Percentiles rank a stretch among this genome's conserved stretches.
Evolutionary conservation across 2,113 vertebrate species (phyloP).

Genomic region (Dromaius novaehollandiae): DNA sequence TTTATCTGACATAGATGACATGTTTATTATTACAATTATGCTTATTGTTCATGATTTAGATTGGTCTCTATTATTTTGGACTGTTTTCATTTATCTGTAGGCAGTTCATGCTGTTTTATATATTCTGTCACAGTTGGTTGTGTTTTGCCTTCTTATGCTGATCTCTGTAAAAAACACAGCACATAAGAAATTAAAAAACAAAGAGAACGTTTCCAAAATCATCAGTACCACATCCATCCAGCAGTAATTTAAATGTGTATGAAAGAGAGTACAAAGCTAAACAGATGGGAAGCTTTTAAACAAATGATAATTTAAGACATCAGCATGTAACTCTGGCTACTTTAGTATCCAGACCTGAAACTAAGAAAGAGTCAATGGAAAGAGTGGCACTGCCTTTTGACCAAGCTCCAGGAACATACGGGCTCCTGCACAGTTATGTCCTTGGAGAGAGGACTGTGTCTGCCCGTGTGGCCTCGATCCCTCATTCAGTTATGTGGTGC

Average conservation of each 20-base stretch:
- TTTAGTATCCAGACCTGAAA: not conserved
- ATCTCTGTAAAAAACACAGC: slow-evolving; percentile 21
- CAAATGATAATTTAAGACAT: slow-evolving; percentile 8
- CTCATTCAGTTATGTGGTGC: not conserved
- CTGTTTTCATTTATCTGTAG: slow-evolving; percentile 50
- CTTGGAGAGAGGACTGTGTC: not conserved
- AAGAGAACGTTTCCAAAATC: slow-evolving; percentile 19
- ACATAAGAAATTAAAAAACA: slow-evolving; percentile 24
- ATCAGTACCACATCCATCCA: not conserved
- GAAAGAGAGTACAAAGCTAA: slow-evolving; percentile 19
- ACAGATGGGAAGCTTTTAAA: slow-evolving; percentile 44
- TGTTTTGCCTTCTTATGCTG: slow-evolving; percentile 58
- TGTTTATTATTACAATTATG: slow-evolving; percentile 57
- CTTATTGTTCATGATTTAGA: slow-evolving; percentile 53
- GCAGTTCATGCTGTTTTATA: slow-evolving; percentile 55
- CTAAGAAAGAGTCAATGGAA: not conserved
- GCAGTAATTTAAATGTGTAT: slow-evolving; percentile 25
- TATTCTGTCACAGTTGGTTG: slow-evolving; percentile 53
- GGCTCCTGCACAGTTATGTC: fast-evolving
- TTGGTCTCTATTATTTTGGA: slow-evolving; percentile 32
- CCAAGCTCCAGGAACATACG: not conserved
- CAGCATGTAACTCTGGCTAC: not conserved
- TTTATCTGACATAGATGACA: slow-evolving; percentile 54
- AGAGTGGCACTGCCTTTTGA: not conserved
- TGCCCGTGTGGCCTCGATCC: not conserved